A percentile compares a stretch with the other conserved stretches of the same genome.
Evolutionary conservation across 2,113 vertebrate species (phyloP).

Genomic region (Heloderma charlesbogerti): DNA sequence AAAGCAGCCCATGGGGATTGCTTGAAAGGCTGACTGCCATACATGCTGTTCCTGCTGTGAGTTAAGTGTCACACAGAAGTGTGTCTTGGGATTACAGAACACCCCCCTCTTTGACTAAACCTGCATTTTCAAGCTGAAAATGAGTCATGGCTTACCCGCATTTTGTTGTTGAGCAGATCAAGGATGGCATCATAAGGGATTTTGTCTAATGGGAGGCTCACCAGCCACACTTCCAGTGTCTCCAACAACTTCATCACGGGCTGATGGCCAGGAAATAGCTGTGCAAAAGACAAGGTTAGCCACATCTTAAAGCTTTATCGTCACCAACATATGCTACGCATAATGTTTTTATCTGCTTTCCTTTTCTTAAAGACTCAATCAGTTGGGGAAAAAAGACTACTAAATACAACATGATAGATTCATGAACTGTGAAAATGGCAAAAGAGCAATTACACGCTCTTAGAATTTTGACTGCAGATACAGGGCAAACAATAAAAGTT

Average conservation of each 20-base stretch:
- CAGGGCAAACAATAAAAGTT: not conserved
- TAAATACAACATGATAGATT: not conserved
- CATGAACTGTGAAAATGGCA: not conserved
- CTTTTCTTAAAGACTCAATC: not conserved
- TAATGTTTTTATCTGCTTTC: not conserved
- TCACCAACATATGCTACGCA: not conserved
- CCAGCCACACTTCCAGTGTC: slow-evolving; percentile 93
- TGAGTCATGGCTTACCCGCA: slow-evolving; percentile 83
- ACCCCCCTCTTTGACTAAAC: slow-evolving; percentile 62
- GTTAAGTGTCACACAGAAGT: slow-evolving; percentile 17
- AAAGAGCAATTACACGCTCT: not conserved
- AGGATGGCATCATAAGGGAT: slow-evolving; percentile 93
- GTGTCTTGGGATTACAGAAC: slow-evolving; percentile 42
- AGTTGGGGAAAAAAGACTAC: too few species aligned
- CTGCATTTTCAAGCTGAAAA: slow-evolving; percentile 32
- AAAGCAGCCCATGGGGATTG: not conserved
- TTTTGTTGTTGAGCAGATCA: slow-evolving; percentile 96
- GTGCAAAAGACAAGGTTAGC: not conserved
- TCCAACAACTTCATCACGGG: slow-evolving; percentile 91
- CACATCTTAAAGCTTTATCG: slow-evolving; percentile 23
- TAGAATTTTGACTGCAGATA: not conserved
- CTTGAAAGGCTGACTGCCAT: not conserved
- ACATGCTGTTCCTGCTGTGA: not conserved
- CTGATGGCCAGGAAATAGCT: slow-evolving; percentile 91
- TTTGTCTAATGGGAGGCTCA: slow-evolving; percentile 89